A percentile compares a stretch with the other conserved stretches of the same genome.
phyloP scores from a whole-genome alignment of 2,888 invertebrate genomes.

The Agonopterix alstromeriana region DNA sequence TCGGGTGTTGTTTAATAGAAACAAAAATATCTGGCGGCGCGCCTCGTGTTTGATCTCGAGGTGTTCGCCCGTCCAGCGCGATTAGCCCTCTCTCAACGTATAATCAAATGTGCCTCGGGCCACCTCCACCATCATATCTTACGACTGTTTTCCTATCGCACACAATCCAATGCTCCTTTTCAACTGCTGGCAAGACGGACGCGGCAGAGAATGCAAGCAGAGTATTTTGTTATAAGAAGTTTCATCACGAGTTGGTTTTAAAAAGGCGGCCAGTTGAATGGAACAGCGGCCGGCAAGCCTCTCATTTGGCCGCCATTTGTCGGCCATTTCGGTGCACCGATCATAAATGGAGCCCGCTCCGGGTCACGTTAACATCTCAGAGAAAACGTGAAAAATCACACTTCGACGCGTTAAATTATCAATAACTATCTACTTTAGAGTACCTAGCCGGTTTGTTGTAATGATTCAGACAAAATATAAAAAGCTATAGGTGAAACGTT shows the following conservation, averaged over 20 bases:
- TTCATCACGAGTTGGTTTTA: conserved; percentile 21
- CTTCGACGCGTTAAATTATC: conserved; percentile 59
- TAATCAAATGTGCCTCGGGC: conserved; percentile 75
- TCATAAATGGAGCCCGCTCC: conserved; percentile 73
- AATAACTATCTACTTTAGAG: conserved; percentile 9
- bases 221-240: conserved; percentile 15
- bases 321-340: conserved; percentile 74
- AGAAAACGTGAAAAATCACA: conserved; percentile 75
- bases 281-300: conserved; percentile 65
- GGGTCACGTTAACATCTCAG: conserved; percentile 71
- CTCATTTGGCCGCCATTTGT: conserved; percentile 76
- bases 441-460: conserved; percentile 1
- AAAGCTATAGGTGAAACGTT: too few relatives aligned
- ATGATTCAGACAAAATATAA: too few relatives aligned
- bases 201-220: conserved; percentile 6
- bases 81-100: conserved; percentile 76
- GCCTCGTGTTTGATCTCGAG: conserved; percentile 77
- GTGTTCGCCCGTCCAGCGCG: conserved; percentile 76
- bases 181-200: conserved; percentile 1
- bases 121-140: conserved; percentile 31
- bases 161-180: conserved; percentile 29
- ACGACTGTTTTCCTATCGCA: conserved; percentile 12
- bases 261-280: conserved; percentile 49
- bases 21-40: conserved; percentile 77
- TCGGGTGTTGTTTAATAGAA: conserved; percentile 78